Percentiles rank a stretch among this genome's conserved stretches.
Conservation (phyloP, 2,888 invertebrate genomes). For the Mycogona germanica region DNA sequence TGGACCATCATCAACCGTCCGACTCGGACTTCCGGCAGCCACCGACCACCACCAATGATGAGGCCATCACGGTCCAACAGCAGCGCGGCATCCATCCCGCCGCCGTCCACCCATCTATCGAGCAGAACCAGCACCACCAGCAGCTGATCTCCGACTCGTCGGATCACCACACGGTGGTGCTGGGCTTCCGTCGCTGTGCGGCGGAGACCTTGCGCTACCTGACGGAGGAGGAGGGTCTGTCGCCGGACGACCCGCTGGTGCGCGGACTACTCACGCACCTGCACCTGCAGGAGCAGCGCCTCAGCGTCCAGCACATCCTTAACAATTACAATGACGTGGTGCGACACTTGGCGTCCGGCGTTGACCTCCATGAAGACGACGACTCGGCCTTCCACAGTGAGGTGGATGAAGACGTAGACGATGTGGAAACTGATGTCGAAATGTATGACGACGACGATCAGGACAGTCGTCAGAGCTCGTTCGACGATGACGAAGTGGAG, state of each 20-base stretch:
- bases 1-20: too few relatives aligned
- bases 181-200: conserved; percentile 1
- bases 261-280: neutral
- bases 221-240: conserved; percentile 5
- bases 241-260: conserved; percentile 1
- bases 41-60: too few relatives aligned
- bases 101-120: too few relatives aligned
- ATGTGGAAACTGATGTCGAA: neutral
- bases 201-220: conserved; percentile 4
- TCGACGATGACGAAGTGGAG: neutral
- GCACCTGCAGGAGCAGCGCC: neutral
- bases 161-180: neutral
- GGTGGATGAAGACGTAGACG: neutral
- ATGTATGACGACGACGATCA: neutral
- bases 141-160: neutral
- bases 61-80: too few relatives aligned
- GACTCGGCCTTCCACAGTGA: too few relatives aligned
- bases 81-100: too few relatives aligned
- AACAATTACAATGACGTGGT: neutral
- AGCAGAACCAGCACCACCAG: too few relatives aligned
- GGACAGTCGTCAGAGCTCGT: neutral
- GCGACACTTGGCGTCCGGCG: neutral
- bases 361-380: too few relatives aligned
- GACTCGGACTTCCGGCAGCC: too few relatives aligned
- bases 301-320: neutral